Conservation (phyloP, 2,888 invertebrate genomes). For the Agrotis segetum region DNA sequence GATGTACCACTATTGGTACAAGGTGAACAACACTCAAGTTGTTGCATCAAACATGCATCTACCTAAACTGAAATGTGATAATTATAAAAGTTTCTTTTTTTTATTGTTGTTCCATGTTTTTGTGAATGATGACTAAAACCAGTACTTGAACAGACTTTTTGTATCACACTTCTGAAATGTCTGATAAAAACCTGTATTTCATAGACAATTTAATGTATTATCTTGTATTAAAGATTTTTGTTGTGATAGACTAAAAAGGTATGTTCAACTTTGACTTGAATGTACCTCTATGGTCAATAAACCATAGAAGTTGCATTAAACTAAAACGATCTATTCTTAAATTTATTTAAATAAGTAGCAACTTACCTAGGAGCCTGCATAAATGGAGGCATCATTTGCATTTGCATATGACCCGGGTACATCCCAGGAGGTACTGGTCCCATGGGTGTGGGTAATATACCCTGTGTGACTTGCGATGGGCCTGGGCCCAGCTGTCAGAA, state of each 20-base stretch:
- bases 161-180: neutral
- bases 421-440: slow-evolving; percentile 93
- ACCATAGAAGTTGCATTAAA: neutral
- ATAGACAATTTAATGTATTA: neutral
- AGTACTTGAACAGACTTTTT: neutral
- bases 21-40: slow-evolving; percentile 47
- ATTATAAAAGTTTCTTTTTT: slow-evolving; percentile 3
- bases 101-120: neutral
- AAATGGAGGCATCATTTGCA: slow-evolving; percentile 94
- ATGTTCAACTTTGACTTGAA: too few species aligned
- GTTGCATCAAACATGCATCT: slow-evolving; percentile 6
- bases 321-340: neutral
- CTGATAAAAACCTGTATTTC: neutral
- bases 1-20: slow-evolving; percentile 20
- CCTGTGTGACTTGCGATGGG: slow-evolving; percentile 92
- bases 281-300: too few species aligned
- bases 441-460: slow-evolving; percentile 91
- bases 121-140: neutral
- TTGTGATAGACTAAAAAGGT: too few species aligned
- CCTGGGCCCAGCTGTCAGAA: slow-evolving; percentile 86
- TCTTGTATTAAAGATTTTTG: neutral
- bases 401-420: slow-evolving; percentile 92
- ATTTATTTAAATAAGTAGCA: slow-evolving; percentile 63
- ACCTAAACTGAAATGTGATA: slow-evolving; percentile 10
- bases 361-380: slow-evolving; percentile 92